Evolutionary conservation across 2,888 invertebrate species (phyloP).

Genomic region (Rhagium mordax): DNA sequence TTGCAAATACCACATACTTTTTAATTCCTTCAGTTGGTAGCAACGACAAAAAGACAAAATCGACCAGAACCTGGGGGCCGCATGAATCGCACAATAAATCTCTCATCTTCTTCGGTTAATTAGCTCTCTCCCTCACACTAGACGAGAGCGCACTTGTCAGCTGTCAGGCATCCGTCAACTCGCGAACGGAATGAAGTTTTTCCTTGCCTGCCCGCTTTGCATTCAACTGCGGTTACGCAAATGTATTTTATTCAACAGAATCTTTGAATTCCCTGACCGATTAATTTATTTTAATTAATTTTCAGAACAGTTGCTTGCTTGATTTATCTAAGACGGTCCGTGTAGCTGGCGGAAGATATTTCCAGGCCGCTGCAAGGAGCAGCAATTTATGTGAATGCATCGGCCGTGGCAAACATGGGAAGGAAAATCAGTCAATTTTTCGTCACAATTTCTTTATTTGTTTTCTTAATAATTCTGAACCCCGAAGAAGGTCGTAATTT

Average conservation of each 20-base stretch:
- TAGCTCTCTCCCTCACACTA: slow-evolving; percentile 21
- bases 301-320: slow-evolving; percentile 7
- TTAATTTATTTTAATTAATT: slow-evolving; percentile 18
- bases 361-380: neutral
- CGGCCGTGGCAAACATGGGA: too few relatives aligned
- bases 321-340: neutral
- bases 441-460: too few relatives aligned
- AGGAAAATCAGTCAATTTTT: too few relatives aligned
- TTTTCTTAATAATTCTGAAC: too few relatives aligned
- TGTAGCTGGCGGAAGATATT: neutral
- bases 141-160: slow-evolving; percentile 24
- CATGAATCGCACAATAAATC: slow-evolving; percentile 30
- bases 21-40: neutral
- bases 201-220: slow-evolving; percentile 9
- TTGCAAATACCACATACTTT: neutral
- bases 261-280: slow-evolving; percentile 16
- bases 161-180: slow-evolving; percentile 25
- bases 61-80: slow-evolving; percentile 12
- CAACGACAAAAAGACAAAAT: neutral
- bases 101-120: slow-evolving; percentile 14
- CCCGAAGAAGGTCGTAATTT: too few relatives aligned
- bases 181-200: neutral
- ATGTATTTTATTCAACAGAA: slow-evolving; percentile 14
- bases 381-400: too few relatives aligned
- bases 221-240: slow-evolving; percentile 15